Evolutionary conservation across 2,888 invertebrate genomes (phyloP).

Genomic region (Adelognathus sp.): DNA sequence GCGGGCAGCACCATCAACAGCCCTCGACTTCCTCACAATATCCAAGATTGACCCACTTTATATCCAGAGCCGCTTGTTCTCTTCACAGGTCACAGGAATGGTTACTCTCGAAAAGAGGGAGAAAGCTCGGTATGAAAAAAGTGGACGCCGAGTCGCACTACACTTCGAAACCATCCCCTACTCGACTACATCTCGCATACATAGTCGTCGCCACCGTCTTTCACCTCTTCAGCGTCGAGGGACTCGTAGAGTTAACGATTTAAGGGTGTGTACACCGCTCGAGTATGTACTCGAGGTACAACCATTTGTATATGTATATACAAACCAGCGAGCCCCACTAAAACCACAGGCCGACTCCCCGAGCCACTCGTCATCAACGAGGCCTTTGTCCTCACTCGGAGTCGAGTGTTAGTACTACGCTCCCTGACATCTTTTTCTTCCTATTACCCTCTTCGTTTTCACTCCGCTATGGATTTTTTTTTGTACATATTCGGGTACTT

Average conservation of each 20-base stretch:
- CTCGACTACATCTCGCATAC: not conserved
- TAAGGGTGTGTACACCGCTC: not conserved
- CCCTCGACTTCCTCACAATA: not conserved
- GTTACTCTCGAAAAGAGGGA: not conserved
- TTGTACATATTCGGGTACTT: not conserved
- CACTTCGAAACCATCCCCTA: not conserved
- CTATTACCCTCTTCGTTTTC: not conserved
- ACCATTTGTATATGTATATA: slow-evolving; percentile 8
- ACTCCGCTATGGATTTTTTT: not conserved
- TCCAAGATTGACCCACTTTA: slow-evolving; percentile 15
- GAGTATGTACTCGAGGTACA: slow-evolving; percentile 11
- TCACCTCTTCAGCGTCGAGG: not conserved
- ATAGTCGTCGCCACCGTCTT: not conserved
- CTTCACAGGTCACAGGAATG: not conserved
- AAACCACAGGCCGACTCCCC: not conserved
- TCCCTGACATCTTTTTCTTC: not conserved
- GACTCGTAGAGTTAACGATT: slow-evolving; percentile 21
- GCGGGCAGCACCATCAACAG: not conserved
- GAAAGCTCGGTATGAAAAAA: not conserved
- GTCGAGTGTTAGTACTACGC: not conserved
- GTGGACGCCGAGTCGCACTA: not conserved
- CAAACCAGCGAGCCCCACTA: not conserved
- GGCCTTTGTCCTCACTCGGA: slow-evolving; percentile 26
- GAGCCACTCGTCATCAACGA: slow-evolving; percentile 28
- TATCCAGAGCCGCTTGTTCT: not conserved